Conservation (phyloP, 2,113 vertebrate genomes). For the Zosterops hypoxanthus region DNA sequence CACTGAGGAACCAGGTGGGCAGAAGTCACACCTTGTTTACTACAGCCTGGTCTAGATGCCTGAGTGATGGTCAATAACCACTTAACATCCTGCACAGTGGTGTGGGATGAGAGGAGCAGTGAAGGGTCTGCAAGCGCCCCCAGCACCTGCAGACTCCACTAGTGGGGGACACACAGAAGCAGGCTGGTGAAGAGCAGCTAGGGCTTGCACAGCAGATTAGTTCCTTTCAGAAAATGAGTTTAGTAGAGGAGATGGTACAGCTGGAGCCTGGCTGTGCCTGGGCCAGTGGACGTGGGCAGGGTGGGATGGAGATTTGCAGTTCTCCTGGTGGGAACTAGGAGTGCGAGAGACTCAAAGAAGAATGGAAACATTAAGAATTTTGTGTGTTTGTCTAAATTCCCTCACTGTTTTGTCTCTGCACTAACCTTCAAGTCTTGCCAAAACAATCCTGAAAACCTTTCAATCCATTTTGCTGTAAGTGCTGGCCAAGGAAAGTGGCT, state of each 20-base stretch:
- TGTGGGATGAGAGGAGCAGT: not conserved
- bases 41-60: not conserved
- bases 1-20: not conserved
- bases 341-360: not conserved
- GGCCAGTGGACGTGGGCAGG: too few relatives aligned
- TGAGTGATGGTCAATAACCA: not conserved
- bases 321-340: not conserved
- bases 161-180: not conserved
- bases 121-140: too few relatives aligned
- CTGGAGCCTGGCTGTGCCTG: not conserved
- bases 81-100: not conserved
- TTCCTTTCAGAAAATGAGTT: not conserved
- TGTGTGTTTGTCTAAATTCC: not conserved
- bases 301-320: not conserved
- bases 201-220: not conserved
- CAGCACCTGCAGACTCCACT: not conserved
- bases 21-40: not conserved
- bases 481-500: not conserved
- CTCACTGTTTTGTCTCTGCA: not conserved
- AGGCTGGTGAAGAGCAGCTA: not conserved
- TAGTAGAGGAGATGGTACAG: not conserved
- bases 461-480: constrained; percentile 42
- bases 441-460: constrained; percentile 21
- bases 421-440: not conserved
- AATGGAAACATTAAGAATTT: not conserved